Base-by-base conservation (phyloP, 2,888 invertebrate species). In the Theretra japonica region DNA sequence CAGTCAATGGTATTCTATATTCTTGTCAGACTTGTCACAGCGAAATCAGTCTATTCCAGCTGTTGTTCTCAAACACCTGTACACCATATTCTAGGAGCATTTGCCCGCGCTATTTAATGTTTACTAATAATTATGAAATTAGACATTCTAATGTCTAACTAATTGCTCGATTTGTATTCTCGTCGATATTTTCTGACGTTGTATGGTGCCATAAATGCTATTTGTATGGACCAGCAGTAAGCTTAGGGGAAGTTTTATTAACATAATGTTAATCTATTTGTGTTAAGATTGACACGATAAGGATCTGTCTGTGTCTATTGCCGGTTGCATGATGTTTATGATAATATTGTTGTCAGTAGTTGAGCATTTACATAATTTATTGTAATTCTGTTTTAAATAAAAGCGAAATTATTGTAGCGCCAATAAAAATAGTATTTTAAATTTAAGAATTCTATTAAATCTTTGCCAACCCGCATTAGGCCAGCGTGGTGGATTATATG, bases 41-140 rank as follows among this genome's bases (percentile, higher is more conserved):
- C 28, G 60, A 70, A 70, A 70, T 70, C 70, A 70, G 60, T 59
- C 70, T 70, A 59, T 33, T 70, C 58, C 70, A 70, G 25, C 70
- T 50, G 70, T 70, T 28, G 69, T 70, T 58, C 58, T 70, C 41
- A 11, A 41, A 58, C 70, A 57, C 57, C 70, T 68, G 62, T 70
- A 58, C 58, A 17, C 48, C 11, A 33, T 75, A 74, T 74, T 53
- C 62, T 62, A 62, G 1, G 58, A 58, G 21, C 58, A 30, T 70
- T n/a, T 48, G 58, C 59, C 15, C 28, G 69, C 48, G 23, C 41
- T 65, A 65, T 65, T 48, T 65, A 48, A 65, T 65, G 41, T 17
- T 7, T 48, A 23, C 65, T 65, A 65, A 48, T 23, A 23, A 65
- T 65, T 65, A 65, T 65, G 23, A 65, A 65, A 65, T 65, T 65